Evolutionary conservation across 2,113 vertebrate genomes (phyloP).

Genomic region (Chauna torquata): DNA sequence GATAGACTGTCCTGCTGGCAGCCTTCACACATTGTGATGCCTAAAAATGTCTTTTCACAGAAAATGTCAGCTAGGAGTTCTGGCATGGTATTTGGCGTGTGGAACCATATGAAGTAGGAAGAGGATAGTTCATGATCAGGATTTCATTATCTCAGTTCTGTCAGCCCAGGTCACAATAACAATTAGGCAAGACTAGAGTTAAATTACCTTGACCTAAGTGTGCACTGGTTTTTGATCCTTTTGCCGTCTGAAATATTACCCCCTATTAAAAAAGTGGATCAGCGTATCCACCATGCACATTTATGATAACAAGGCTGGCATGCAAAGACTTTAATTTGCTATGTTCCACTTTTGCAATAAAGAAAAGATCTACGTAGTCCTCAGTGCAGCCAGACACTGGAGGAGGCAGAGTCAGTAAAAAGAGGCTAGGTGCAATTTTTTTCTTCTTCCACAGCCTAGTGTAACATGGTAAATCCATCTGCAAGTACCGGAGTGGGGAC

Average conservation of each 20-base stretch:
- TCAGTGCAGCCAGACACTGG: not conserved
- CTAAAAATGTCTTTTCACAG: conserved; percentile 40
- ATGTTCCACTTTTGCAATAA: not conserved
- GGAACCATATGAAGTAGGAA: not conserved
- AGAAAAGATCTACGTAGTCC: not conserved
- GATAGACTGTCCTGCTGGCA: conserved; percentile 59
- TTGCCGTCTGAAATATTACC: conserved; percentile 3
- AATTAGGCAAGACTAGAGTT: conserved; percentile 37
- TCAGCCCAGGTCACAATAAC: not conserved
- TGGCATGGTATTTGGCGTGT: not conserved
- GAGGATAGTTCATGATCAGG: not conserved
- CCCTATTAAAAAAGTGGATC: conserved; percentile 6
- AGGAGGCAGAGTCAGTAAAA: not conserved
- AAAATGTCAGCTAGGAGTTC: conserved; percentile 22
- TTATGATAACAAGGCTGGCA: not conserved
- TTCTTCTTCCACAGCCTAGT: not conserved
- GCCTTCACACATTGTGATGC: conserved; percentile 34
- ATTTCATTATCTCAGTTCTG: conserved; percentile 26
- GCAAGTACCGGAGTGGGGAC: not conserved
- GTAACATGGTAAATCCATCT: not conserved
- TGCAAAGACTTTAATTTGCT: not conserved
- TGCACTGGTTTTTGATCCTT: not conserved
- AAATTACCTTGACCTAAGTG: conserved; percentile 22
- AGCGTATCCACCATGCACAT: not conserved
- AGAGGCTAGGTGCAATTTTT: not conserved